Base-by-base conservation (phyloP, 2,888 invertebrate genomes). In the Eristalis intricaria region DNA sequence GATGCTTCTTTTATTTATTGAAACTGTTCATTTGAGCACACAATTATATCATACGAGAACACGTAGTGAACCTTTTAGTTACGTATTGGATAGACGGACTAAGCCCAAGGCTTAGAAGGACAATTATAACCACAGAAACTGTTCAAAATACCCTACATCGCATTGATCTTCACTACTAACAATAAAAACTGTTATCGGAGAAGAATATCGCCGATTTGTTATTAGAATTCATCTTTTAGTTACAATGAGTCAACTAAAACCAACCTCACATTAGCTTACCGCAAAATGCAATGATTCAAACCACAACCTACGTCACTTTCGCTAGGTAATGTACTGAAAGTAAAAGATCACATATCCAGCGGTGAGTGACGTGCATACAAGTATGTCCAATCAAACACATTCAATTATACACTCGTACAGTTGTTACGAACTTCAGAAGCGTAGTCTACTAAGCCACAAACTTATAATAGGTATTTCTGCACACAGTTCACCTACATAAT, bases 301-400 rank as follows among this genome's bases (percentile, higher is more conserved):
- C 82, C 82, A 58, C 86, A 86, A 82, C 58, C 40, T 82, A 86
- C 86, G 86, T 86, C 86, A 86, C 43, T 78, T 75, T 82, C 40
- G 22, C 35, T 61, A 74, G 56, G 61, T 86, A 70, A 82, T 70
- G 70, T 78, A 38, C 50, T 60, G 60, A 22, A 70, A n/a, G 35
- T 19, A 26, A 4, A 19, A 38, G 13, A 40, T 79, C 60, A 50
- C 50, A 29, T 63, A 63, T 79, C 61, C 15, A 32, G 29, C 43
- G 23, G 26, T 68, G 60, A 15, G 23, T 68, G 22, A 32, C 23
- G 38, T 60, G 19, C 32, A 65, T 43, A 32, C 23, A 26, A 50
- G 19, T 29, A 65, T 43, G 26, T 13, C 19, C 22, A 29, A 32
- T 56, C 29, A 8, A n/a, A 56, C 22, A 50, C 8, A 19, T 50